phyloP scores from a whole-genome alignment of 1,140 invertebrate species.

The Lordiphosa stackelbergi region DNA sequence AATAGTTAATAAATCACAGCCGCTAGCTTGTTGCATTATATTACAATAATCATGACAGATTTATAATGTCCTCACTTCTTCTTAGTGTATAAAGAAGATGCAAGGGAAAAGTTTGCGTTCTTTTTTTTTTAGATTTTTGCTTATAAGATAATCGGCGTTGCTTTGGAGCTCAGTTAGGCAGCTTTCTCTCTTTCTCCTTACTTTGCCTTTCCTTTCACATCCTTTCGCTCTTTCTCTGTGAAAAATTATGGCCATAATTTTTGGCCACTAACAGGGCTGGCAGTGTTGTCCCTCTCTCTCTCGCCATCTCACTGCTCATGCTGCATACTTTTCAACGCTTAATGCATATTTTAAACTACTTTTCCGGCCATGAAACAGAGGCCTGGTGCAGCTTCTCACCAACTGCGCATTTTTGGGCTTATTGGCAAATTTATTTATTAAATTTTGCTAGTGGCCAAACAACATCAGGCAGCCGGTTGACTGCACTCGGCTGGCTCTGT shows the following conservation, averaged over 20 bases:
- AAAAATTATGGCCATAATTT: constrained; percentile 71
- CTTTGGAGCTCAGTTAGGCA: constrained; percentile 24
- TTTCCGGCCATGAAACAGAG: constrained; percentile 29
- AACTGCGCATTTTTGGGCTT: constrained; percentile 58
- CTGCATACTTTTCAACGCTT: constrained; percentile 53
- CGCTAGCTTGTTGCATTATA: constrained; percentile 43
- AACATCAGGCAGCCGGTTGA: constrained; percentile 14
- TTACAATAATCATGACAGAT: constrained; percentile 51
- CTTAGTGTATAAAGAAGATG: constrained; percentile 6
- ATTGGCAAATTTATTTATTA: constrained; percentile 74
- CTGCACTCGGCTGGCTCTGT: constrained; percentile 13
- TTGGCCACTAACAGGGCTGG: constrained; percentile 66
- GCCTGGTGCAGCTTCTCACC: constrained; percentile 1
- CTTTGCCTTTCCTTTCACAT: not conserved
- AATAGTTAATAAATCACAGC: constrained; percentile 1
- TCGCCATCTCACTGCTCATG: constrained; percentile 14
- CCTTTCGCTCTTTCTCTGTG: constrained; percentile 26
- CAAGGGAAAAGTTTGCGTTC: constrained; percentile 1
- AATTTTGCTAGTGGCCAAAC: constrained; percentile 43
- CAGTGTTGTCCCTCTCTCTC: constrained; percentile 25
- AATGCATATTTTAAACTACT: constrained; percentile 69
- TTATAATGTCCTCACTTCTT: constrained; percentile 45
- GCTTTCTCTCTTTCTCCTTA: constrained; percentile 2
- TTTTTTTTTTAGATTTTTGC: constrained; percentile 19
- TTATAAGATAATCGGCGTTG: constrained; percentile 43